These are phyloP conservation scores for Prenolepis imparis DNA, from an alignment of 2,888 invertebrate genomes.

Conservation along the genomic window DNA sequence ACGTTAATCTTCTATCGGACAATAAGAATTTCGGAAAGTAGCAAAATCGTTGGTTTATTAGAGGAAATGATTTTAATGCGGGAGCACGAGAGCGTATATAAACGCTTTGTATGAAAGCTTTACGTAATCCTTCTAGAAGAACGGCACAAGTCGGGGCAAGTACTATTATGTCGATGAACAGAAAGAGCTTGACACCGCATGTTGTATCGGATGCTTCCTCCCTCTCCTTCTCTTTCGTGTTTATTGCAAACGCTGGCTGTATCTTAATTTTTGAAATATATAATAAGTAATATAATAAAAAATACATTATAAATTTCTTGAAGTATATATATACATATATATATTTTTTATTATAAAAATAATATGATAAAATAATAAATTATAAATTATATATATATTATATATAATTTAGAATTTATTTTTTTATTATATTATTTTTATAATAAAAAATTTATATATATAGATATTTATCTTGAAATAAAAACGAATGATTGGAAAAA, in stretches of 20 bases:
- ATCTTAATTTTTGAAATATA: background rate
- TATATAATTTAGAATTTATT: too few species aligned
- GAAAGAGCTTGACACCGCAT: background rate
- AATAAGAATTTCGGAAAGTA: background rate
- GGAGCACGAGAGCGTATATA: background rate
- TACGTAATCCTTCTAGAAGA: background rate
- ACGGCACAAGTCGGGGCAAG: background rate
- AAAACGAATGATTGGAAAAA: too few species aligned
- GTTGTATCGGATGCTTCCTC: background rate
- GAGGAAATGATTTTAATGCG: background rate
- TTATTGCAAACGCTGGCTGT: background rate
- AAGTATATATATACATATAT: too few species aligned
- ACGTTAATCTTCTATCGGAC: slow-evolving; percentile 1
- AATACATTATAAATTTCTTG: too few species aligned
- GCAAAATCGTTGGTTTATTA: background rate
- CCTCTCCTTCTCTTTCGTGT: background rate
- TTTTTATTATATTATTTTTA: too few species aligned
- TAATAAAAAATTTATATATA: too few species aligned
- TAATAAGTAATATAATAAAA: too few species aligned
- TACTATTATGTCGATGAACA: background rate
- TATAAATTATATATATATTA: too few species aligned
- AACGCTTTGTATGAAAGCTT: background rate
- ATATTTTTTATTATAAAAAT: too few species aligned
- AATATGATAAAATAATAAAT: too few species aligned
- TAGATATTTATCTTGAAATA: too few species aligned